Evolutionary conservation across 1,140 invertebrate species (phyloP), one percentile per base, ranked within the genome.

Genomic region (Calephelis nemesis): DNA sequence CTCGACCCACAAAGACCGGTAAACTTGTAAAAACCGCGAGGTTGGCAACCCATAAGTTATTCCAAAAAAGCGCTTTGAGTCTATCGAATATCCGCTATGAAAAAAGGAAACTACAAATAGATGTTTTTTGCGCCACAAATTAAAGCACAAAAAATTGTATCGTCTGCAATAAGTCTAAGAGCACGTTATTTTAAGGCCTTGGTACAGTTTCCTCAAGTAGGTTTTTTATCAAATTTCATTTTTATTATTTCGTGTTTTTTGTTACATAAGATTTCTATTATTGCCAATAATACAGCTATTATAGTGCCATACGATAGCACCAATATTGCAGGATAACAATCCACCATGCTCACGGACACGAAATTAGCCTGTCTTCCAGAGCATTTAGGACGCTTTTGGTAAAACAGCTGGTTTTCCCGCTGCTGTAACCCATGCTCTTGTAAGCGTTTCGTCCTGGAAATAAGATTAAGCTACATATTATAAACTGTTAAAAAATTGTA

Each of bases 301-400:
- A 92, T 69, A 8, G 80, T 75, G 12, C 93, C 93, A 62, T 92
- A 92, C 0, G 79, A 79, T 8, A 93, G 69, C 45, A 90, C 79
- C 7, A 93, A 67, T 7, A 93, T 68, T 11, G 92, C 90, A 5
- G 92, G 90, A 54, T 88, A 87, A 19, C 92, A 93, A 70, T 94
- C 94, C 0, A 92, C 87, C 72, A 94, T 89, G 62, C 93, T 93
- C 13, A 94, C 94, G n/a, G 92, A 94, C 15, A 94, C 79, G 65
- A 94, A 94, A 45, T 83, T 92, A 3, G 85, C 82, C 48, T 91
- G 92, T 60, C 82, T 82, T 7, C 90, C 91, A 0, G 81, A 74
- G 74, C 94, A 95, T 47, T 83, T 79, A 3, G 95, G 94, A 74
- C 93, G 93, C 62, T 92, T 93, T 15, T 93, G 93, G 74, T 94